Evolutionary conservation across 2,113 vertebrate genomes (phyloP).

Genomic region (Pygoscelis adeliae): DNA sequence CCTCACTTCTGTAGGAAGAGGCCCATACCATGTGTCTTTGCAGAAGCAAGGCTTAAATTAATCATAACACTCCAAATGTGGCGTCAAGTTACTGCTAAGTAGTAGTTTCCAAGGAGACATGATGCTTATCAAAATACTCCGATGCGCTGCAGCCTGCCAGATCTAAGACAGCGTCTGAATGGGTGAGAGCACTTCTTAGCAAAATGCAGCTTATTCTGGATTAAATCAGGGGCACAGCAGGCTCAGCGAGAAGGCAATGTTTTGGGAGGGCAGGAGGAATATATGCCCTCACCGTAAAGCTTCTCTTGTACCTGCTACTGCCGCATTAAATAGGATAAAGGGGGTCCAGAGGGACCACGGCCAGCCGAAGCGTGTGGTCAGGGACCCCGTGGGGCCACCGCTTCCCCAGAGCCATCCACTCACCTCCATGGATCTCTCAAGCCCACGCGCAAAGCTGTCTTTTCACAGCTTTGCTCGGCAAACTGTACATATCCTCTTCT

Average conservation of each 20-base stretch:
- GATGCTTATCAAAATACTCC: constrained; percentile 58
- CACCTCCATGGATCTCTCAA: neutral
- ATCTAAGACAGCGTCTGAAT: constrained; percentile 34
- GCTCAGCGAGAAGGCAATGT: neutral
- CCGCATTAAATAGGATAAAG: neutral
- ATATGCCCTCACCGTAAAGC: neutral
- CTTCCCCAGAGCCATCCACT: neutral
- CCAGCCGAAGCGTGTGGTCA: neutral
- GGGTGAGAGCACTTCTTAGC: constrained; percentile 13
- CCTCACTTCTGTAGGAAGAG: constrained; percentile 33
- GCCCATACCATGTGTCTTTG: constrained; percentile 40
- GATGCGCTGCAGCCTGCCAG: constrained; percentile 8
- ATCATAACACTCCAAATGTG: constrained; percentile 58
- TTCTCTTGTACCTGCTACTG: neutral
- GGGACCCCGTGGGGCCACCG: accelerated
- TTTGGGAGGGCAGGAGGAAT: neutral
- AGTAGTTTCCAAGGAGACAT: constrained; percentile 66
- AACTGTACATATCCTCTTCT: neutral
- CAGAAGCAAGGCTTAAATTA: constrained; percentile 60
- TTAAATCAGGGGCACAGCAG: neutral
- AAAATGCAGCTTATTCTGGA: neutral
- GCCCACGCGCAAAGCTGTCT: neutral
- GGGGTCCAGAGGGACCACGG: neutral
- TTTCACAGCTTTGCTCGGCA: neutral
- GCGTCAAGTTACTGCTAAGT: constrained; percentile 46